phyloP scores from a whole-genome alignment of 2,113 vertebrate species.

The Xiphophorus couchianus region DNA sequence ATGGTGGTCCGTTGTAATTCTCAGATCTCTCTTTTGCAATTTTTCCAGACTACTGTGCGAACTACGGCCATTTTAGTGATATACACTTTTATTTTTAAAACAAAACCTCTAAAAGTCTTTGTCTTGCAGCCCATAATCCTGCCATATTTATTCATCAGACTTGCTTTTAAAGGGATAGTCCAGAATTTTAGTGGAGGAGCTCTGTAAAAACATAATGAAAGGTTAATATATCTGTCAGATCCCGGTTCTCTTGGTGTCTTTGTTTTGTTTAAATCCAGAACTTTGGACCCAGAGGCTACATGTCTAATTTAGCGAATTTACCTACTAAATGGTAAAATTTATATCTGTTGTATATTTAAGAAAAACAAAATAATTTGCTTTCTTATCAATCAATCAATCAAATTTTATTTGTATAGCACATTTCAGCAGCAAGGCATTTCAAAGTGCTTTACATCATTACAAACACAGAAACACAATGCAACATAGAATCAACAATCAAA shows the following conservation, averaged over 20 bases:
- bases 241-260: background rate
- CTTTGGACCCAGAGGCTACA: background rate
- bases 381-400: no score
- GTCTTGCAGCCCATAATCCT: slow-evolving; percentile 63
- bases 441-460: no score
- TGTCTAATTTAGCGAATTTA: background rate
- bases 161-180: background rate
- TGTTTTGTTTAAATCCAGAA: background rate
- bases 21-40: slow-evolving; percentile 18
- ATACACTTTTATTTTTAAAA: slow-evolving; percentile 9
- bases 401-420: no score
- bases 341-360: background rate
- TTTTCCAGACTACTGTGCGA: slow-evolving; percentile 16
- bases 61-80: slow-evolving; percentile 10
- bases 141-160: slow-evolving; percentile 57
- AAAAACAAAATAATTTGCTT: background rate
- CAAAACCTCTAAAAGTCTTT: slow-evolving; percentile 31
- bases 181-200: background rate
- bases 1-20: slow-evolving; percentile 33
- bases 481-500: no score
- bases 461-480: no score
- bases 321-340: background rate
- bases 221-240: background rate
- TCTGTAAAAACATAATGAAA: background rate
- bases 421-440: no score